A percentile compares a stretch with the other conserved stretches of the same genome.
These are phyloP conservation scores for Triplophysa yarkandensis DNA, from an alignment of 2,797 vertebrate species.

Conservation along the genomic window DNA sequence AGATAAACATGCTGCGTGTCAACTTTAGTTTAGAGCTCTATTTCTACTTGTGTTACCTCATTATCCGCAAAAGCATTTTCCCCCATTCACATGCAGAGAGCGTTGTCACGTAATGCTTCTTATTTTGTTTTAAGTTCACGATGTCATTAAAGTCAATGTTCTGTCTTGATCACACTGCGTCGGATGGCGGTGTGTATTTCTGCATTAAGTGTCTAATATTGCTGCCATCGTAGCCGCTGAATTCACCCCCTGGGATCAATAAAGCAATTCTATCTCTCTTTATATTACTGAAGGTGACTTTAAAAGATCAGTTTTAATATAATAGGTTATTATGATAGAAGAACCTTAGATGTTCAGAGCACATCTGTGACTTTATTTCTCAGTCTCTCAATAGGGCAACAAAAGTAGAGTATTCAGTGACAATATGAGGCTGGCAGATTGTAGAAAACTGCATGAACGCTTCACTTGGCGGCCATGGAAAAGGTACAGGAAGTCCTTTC, in stretches of 20 bases:
- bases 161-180: conserved; percentile 27
- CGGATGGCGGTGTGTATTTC: conserved; percentile 1
- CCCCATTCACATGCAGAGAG: conserved; percentile 9
- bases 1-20: not conserved
- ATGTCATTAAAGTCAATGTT: conserved; percentile 24
- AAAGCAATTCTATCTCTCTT: conserved; percentile 21
- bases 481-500: not conserved
- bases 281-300: conserved; percentile 37
- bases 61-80: conserved; percentile 1
- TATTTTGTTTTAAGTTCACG: conserved; percentile 11
- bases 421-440: not conserved
- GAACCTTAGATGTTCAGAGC: not conserved
- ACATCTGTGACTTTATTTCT: conserved; percentile 16
- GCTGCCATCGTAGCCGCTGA: not conserved
- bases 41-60: conserved; percentile 15
- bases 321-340: conserved; percentile 28
- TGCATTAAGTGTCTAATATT: conserved; percentile 9
- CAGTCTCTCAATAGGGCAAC: conserved; percentile 5
- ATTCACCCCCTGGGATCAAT: conserved; percentile 16
- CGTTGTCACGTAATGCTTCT: conserved; percentile 1
- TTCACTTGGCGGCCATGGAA: not conserved
- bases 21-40: not conserved
- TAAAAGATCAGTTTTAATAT: conserved; percentile 37
- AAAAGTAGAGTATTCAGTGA: conserved; percentile 7
- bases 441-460: not conserved